A percentile compares a stretch with the other conserved stretches of the same genome.
phyloP scores from a whole-genome alignment of 2,113 vertebrate genomes.

The Phyllostomus discolor region DNA sequence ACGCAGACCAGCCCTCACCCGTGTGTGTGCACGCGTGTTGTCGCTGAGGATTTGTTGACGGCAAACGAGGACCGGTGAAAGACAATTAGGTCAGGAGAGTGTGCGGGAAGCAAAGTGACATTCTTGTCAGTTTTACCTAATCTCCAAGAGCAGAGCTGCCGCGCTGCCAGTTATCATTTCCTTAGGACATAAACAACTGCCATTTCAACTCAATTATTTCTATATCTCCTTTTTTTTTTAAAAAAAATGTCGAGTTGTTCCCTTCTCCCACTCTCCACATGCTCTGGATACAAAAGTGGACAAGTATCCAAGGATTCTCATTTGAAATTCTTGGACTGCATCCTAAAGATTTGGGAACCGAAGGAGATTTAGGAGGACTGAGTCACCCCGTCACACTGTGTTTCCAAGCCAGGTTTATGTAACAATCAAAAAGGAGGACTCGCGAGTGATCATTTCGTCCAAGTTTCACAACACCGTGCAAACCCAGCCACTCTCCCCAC shows the following conservation, averaged over 20 bases:
- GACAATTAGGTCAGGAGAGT: slow-evolving; percentile 59
- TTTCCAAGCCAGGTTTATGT: neutral
- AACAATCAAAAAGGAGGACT: neutral
- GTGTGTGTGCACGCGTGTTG: slow-evolving; percentile 8
- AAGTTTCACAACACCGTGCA: neutral
- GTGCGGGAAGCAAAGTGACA: slow-evolving; percentile 31
- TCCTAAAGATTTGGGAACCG: neutral
- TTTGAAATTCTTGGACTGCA: neutral
- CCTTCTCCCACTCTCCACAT: neutral
- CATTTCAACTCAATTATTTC: neutral
- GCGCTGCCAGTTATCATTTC: neutral
- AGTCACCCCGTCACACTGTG: neutral
- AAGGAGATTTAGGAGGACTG: neutral
- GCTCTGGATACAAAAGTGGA: neutral
- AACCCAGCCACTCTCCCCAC: neutral
- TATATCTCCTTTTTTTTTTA: neutral
- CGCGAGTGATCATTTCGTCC: neutral
- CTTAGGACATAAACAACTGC: neutral
- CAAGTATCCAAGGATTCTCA: neutral
- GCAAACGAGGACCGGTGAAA: neutral
- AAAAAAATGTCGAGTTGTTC: neutral
- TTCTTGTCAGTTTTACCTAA: slow-evolving; percentile 46
- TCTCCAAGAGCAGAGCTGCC: neutral
- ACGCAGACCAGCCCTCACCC: neutral
- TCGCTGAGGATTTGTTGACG: slow-evolving; percentile 42